Percentiles rank a stretch among this genome's conserved stretches.
Conservation (phyloP, 1,140 invertebrate genomes). For the Drosophila nebulosa region DNA sequence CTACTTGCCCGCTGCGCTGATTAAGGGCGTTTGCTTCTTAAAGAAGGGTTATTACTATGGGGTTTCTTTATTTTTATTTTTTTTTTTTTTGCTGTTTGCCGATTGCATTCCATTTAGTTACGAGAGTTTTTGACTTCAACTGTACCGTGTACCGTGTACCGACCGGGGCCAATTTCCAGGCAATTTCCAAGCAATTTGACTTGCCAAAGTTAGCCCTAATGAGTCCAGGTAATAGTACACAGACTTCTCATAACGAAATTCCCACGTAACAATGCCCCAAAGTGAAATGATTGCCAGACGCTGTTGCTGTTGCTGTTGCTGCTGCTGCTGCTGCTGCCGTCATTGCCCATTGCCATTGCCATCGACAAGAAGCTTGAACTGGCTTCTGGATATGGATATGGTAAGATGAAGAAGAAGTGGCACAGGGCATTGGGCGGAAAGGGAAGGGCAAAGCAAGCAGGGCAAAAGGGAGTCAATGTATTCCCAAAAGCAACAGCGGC, state of each 20-base stretch:
- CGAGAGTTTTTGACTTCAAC: constrained; percentile 20
- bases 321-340: no score
- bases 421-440: no score
- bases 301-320: no score
- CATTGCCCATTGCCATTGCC: constrained; percentile 1
- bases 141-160: no score
- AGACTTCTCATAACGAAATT: constrained; percentile 53
- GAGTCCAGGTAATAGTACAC: constrained; percentile 42
- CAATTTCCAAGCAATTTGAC: constrained; percentile 70
- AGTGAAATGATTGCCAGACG: constrained; percentile 60
- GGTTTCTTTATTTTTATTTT: not conserved
- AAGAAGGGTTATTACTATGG: constrained; percentile 65
- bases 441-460: not conserved
- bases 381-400: not conserved
- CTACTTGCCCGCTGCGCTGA: constrained; percentile 68
- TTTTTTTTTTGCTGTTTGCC: constrained; percentile 23
- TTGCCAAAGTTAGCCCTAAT: constrained; percentile 60
- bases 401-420: not conserved
- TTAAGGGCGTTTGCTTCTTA: constrained; percentile 72
- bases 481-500: constrained; percentile 63
- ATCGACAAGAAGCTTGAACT: constrained; percentile 15
- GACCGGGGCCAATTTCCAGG: constrained; percentile 60
- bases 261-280: constrained; percentile 75
- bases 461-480: not conserved
- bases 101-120: constrained; percentile 63